Conservation (phyloP, 2,797 vertebrate genomes). For the Peromyscus nudipes region DNA sequence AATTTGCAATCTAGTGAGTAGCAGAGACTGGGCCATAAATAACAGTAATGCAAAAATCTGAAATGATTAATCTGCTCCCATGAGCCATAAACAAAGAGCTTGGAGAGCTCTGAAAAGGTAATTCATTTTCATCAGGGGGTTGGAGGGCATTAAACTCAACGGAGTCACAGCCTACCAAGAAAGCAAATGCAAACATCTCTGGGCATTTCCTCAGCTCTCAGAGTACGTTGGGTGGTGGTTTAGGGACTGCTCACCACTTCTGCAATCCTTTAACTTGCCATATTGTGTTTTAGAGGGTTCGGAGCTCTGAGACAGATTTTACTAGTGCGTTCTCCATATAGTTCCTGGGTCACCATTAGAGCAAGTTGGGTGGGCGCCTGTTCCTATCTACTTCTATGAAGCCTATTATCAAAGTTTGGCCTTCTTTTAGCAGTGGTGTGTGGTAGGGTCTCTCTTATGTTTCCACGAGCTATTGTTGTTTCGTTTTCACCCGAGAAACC, state of each 20-base stretch:
- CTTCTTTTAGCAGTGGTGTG: neutral
- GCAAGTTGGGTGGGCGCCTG: neutral
- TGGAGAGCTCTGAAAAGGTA: neutral
- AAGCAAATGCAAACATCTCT: neutral
- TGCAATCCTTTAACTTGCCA: neutral
- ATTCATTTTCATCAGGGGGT: constrained; percentile 68
- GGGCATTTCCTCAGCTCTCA: neutral
- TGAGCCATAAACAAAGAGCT: constrained; percentile 68
- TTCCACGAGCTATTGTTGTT: neutral
- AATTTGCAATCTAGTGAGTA: constrained; percentile 48
- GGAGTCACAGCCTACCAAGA: constrained; percentile 20
- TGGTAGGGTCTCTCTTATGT: neutral
- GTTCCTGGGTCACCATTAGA: neutral
- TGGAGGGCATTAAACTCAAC: constrained; percentile 6
- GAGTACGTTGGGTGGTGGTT: neutral
- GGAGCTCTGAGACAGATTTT: neutral
- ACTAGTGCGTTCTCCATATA: neutral
- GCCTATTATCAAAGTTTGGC: neutral
- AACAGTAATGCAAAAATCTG: constrained; percentile 59
- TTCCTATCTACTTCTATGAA: neutral
- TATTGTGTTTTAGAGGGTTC: neutral
- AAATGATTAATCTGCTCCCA: constrained; percentile 63
- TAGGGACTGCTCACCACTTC: neutral
- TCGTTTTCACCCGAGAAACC: neutral
- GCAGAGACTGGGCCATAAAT: constrained; percentile 66